These are phyloP conservation scores for Vulpes vulpes DNA, from an alignment of 2,113 vertebrate species.

Conservation along the genomic window DNA sequence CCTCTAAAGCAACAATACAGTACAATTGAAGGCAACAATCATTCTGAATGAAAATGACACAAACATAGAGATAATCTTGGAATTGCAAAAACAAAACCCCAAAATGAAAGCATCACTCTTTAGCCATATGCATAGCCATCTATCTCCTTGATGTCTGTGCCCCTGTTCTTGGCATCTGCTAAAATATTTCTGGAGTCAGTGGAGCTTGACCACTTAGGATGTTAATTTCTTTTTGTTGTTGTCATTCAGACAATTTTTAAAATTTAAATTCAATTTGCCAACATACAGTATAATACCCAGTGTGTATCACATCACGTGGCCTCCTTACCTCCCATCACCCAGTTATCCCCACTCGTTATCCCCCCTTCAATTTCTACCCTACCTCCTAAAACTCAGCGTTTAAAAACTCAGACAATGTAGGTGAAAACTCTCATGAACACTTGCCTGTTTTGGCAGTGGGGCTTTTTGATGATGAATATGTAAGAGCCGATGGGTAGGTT, in stretches of 20 bases:
- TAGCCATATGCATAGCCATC: neutral
- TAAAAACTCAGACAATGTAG: neutral
- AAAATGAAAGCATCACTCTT: neutral
- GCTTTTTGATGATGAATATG: constrained; percentile 91
- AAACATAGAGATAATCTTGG: neutral
- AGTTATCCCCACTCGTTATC: too few relatives aligned
- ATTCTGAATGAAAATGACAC: constrained; percentile 11
- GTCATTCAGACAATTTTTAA: too few relatives aligned
- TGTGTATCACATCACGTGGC: too few relatives aligned
- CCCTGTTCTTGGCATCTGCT: neutral
- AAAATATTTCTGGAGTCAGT: neutral
- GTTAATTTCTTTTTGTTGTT: constrained; percentile 41
- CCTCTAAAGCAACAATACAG: constrained; percentile 38
- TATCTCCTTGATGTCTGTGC: neutral
- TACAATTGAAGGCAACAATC: constrained; percentile 29
- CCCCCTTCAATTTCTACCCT: neutral
- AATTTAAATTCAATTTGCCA: too few relatives aligned
- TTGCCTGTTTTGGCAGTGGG: constrained; percentile 91
- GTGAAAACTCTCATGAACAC: constrained; percentile 69
- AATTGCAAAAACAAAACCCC: neutral
- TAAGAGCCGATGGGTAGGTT: constrained; percentile 94
- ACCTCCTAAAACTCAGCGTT: neutral
- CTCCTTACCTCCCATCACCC: too few relatives aligned
- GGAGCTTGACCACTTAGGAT: neutral
- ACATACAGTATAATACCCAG: too few relatives aligned